These are phyloP conservation scores for Apostichopus californicus DNA, from an alignment of 35 echinoderm and acorn worm species.

Conservation along the genomic window DNA sequence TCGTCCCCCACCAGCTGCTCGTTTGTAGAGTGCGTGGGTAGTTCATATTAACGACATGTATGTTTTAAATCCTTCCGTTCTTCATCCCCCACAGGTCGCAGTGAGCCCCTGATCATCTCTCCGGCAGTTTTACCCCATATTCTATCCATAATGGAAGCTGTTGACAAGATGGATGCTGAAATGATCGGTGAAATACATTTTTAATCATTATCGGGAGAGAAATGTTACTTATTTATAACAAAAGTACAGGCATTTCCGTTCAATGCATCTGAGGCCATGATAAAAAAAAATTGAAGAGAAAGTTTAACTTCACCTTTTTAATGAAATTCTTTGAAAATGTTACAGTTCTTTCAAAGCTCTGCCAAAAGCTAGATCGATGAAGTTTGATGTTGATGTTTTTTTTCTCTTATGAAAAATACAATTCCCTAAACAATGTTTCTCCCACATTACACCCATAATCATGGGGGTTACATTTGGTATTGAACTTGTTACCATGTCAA, in stretches of 20 bases:
- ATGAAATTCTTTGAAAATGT: no score
- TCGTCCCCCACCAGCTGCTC: no score
- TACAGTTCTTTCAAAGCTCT: no score
- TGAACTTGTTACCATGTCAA: no score
- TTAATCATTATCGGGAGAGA: neutral
- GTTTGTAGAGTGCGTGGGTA: no score
- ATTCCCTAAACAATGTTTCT: neutral
- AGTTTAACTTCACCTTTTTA: neutral
- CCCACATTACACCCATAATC: neutral
- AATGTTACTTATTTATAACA: neutral
- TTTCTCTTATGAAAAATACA: neutral
- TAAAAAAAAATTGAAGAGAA: neutral
- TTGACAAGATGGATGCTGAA: conserved; percentile 38
- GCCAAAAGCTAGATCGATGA: no score
- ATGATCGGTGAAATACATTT: conserved; percentile 19
- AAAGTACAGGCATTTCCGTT: no score
- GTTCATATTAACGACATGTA: no score
- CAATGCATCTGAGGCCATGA: neutral
- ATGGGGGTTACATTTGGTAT: no score
- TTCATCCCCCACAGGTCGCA: neutral
- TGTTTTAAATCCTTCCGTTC: neutral
- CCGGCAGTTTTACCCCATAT: conserved; percentile 46
- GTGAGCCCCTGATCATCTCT: conserved; percentile 14
- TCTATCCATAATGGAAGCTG: conserved; percentile 13
- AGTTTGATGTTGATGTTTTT: neutral